These are phyloP conservation scores for Anastatus disparis DNA, from an alignment of 1,140 invertebrate genomes.

Conservation along the genomic window DNA sequence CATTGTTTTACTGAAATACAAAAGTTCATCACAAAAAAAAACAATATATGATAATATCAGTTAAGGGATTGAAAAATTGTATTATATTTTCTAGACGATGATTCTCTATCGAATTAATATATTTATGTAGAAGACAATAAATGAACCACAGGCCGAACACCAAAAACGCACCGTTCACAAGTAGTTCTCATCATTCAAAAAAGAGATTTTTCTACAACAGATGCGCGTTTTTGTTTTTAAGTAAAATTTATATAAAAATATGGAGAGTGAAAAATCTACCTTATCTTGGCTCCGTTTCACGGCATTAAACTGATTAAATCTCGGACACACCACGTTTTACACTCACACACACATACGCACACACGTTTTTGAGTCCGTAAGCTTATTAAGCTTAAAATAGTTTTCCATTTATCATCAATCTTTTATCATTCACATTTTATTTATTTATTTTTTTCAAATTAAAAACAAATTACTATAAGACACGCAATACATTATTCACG, in stretches of 20 bases:
- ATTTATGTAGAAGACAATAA: constrained; percentile 20
- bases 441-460: constrained; percentile 13
- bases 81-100: background rate
- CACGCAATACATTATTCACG: constrained; percentile 1
- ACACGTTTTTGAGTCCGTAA: background rate
- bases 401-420: constrained; percentile 1
- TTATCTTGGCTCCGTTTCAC: constrained; percentile 32
- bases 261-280: constrained; percentile 40
- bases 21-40: constrained; percentile 21
- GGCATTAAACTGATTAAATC: constrained; percentile 20
- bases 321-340: background rate
- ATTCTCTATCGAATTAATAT: constrained; percentile 26
- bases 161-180: constrained; percentile 6
- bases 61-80: constrained; percentile 8
- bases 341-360: background rate
- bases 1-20: constrained; percentile 23
- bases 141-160: constrained; percentile 24
- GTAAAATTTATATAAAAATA: constrained; percentile 43
- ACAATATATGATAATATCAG: constrained; percentile 6
- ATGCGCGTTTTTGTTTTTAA: constrained; percentile 5
- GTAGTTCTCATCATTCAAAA: background rate
- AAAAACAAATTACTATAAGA: constrained; percentile 32
- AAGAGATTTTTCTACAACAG: background rate
- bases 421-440: background rate
- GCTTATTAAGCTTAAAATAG: too few relatives aligned